Evolutionary conservation across 1,140 invertebrate species (phyloP).

Genomic region (Ptiloglossa arizonensis): DNA sequence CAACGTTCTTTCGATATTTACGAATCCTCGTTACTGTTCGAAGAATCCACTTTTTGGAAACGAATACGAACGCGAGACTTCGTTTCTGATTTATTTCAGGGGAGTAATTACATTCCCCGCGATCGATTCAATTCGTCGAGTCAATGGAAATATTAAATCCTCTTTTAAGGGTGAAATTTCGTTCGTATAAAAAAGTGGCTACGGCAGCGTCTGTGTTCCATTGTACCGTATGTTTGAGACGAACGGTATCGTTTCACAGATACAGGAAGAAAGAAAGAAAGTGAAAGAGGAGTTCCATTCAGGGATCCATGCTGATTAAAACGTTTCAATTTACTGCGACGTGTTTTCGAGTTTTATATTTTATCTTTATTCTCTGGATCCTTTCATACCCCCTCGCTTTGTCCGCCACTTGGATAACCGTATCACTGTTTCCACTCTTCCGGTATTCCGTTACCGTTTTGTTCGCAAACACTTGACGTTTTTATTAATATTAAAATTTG

Average conservation of each 20-base stretch:
- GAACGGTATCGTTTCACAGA: not conserved
- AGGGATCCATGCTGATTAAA: slow-evolving; percentile 1
- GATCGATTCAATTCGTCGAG: not conserved
- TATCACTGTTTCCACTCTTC: not conserved
- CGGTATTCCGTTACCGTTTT: not conserved
- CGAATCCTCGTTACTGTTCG: no score
- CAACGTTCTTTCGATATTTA: no score
- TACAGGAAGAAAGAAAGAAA: not conserved
- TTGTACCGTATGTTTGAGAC: not conserved
- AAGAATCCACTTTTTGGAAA: no score
- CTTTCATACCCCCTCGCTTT: not conserved
- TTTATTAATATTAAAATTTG: no score
- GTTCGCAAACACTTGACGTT: no score
- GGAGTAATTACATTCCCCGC: not conserved
- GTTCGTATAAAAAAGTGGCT: not conserved
- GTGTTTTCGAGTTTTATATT: slow-evolving; percentile 2
- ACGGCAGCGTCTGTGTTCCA: not conserved
- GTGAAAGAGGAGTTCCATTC: not conserved
- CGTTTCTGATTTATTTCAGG: no score
- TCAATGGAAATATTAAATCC: not conserved
- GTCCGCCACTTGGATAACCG: not conserved
- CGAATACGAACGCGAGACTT: no score
- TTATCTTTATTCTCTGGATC: not conserved
- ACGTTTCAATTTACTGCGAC: slow-evolving; percentile 6
- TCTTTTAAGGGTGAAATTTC: not conserved